Base-by-base conservation (phyloP, 92 coral and sea anemone genomes). In the Siderastrea siderea region DNA sequence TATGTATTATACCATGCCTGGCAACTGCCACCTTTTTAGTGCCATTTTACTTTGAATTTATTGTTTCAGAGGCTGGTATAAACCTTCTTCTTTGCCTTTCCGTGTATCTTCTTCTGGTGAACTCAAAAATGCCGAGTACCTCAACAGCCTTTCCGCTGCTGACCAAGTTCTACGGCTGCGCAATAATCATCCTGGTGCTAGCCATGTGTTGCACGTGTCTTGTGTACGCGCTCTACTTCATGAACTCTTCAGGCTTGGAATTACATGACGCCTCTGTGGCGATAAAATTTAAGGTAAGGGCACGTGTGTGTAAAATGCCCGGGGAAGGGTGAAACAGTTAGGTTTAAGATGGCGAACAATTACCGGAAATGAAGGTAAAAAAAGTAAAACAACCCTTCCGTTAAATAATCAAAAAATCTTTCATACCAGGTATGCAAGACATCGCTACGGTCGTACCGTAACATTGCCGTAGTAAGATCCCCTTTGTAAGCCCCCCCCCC, bases 161-260 rank as follows among this genome's bases (percentile, higher is more conserved):
- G 63, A 93, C 98, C 74, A 95, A 97, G 89, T 97, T 97, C 86
- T 97, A 93, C 82, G 99, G 95, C 74, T 97, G 97, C 68, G 90
- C 98, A 4, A 97, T 97, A 67, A 91, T 95, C 72, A 93, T 97
- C 60, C 93, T 97, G 10, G 96, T 91, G 44, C 69, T 93, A 65
- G 91, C 98, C 54, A 83, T 97, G 87, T 93, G 98, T 47, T 93
- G 98, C 52, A 89, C 98, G 1, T 95, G 99, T 58, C 86, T 95
- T 90, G 97, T 97, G 16, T 96, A 95, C 84, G 93, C 96, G 6
- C 83, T 89, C 81, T 95, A 97, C 91, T 97, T 97, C 86, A 92
- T 92, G 95, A 96, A 97, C 73, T 89, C 95, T 62, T 93, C 92
- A 5, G 99, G 99, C 47, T 71, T 96, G 91, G 88, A 95, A 69